These are phyloP conservation scores for Camptogramma bilineatum DNA, from an alignment of 2,888 invertebrate genomes.

Conservation along the genomic window DNA sequence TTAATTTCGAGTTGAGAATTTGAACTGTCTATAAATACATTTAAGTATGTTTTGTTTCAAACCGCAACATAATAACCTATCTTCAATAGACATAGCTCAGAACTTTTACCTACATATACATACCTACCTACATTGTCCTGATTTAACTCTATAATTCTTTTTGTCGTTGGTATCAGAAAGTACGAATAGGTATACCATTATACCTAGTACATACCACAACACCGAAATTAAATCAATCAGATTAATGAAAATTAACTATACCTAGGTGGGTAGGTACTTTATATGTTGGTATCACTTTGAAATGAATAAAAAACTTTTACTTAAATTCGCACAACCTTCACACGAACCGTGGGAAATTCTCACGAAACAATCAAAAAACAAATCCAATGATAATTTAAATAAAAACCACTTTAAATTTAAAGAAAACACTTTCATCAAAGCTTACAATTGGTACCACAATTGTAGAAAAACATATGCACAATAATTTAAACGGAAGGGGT, in stretches of 20 bases:
- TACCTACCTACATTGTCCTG: too few species aligned
- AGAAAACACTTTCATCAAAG: constrained; percentile 59
- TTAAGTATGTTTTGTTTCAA: neutral
- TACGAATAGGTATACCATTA: too few species aligned
- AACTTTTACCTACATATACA: too few species aligned
- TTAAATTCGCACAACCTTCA: neutral
- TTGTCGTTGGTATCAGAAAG: too few species aligned
- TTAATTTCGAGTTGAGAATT: neutral
- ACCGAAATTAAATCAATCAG: too few species aligned
- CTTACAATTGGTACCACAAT: constrained; percentile 52
- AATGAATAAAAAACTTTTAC: neutral
- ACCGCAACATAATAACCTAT: too few species aligned
- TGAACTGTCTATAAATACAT: neutral
- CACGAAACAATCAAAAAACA: constrained; percentile 48
- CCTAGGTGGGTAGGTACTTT: too few species aligned
- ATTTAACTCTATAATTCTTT: too few species aligned
- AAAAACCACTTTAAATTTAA: constrained; percentile 55
- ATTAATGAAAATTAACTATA: too few species aligned
- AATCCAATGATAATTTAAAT: constrained; percentile 43
- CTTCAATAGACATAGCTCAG: too few species aligned
- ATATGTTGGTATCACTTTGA: too few species aligned
- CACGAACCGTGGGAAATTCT: constrained; percentile 45
- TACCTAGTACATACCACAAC: too few species aligned
- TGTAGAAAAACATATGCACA: constrained; percentile 73
- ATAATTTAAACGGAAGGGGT: constrained; percentile 39